Evolutionary conservation across 2,888 invertebrate genomes (phyloP).

Genomic region (Eucera pruinosa): DNA sequence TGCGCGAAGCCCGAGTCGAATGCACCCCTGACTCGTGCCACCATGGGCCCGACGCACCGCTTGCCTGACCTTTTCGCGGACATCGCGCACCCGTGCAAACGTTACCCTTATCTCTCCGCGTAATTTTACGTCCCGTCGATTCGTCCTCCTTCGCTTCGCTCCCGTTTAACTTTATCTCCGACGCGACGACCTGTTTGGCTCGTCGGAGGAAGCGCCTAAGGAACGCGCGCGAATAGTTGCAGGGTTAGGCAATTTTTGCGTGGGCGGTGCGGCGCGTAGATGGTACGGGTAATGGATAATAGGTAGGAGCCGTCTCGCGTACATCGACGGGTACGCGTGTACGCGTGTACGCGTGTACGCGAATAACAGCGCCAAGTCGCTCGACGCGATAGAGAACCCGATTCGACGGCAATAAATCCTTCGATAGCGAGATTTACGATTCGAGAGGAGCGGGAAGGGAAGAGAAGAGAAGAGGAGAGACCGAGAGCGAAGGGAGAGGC

Average conservation of each 20-base stretch:
- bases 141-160: background rate
- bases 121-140: background rate
- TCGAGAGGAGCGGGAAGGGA: slow-evolving; percentile 36
- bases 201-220: no score
- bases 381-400: slow-evolving; percentile 71
- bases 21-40: slow-evolving; percentile 74
- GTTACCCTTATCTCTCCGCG: slow-evolving; percentile 37
- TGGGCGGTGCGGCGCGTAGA: no score
- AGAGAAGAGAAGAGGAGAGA: slow-evolving; percentile 32
- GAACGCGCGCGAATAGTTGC: no score
- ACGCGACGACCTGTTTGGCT: no score
- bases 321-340: slow-evolving; percentile 44
- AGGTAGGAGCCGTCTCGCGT: slow-evolving; percentile 50
- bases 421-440: slow-evolving; percentile 77
- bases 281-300: no score
- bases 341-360: slow-evolving; percentile 35
- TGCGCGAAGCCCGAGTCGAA: slow-evolving; percentile 61
- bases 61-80: slow-evolving; percentile 19
- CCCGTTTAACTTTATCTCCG: background rate
- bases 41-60: slow-evolving; percentile 32
- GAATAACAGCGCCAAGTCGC: slow-evolving; percentile 65
- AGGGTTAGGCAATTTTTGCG: no score
- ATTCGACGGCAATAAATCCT: slow-evolving; percentile 75
- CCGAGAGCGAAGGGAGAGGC: slow-evolving; percentile 43
- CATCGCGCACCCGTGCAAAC: background rate